A percentile compares a stretch with the other conserved stretches of the same genome.
These are phyloP conservation scores for Epicauta chinensis DNA, from an alignment of 1,140 invertebrate genomes.

Conservation along the genomic window DNA sequence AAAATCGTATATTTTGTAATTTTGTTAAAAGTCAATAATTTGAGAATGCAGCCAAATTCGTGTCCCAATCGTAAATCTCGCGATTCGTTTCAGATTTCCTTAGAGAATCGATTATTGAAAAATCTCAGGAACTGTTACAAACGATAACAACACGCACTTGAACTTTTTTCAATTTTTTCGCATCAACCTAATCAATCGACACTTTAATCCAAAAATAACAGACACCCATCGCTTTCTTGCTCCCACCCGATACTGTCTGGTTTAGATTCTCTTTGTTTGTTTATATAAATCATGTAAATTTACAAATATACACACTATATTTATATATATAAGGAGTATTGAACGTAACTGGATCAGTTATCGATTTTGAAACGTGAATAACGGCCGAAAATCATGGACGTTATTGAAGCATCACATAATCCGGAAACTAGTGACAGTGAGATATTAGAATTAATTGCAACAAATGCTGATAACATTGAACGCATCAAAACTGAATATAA, in stretches of 20 bases:
- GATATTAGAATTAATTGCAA: slow-evolving; percentile 18
- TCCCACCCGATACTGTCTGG: no score
- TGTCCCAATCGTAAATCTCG: no score
- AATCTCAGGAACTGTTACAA: no score
- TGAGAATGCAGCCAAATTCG: no score
- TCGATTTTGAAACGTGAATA: no score
- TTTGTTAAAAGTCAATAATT: no score
- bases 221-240: no score
- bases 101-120: no score
- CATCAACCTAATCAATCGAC: neutral
- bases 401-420: neutral
- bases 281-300: slow-evolving; percentile 8
- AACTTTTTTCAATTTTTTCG: slow-evolving; percentile 4
- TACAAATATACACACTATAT: neutral
- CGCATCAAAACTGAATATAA: no score
- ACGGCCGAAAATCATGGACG: neutral
- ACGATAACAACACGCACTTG: neutral
- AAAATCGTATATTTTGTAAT: no score
- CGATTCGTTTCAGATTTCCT: no score
- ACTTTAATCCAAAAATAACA: slow-evolving; percentile 11
- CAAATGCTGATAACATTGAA: neutral
- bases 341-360: no score
- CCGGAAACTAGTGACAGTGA: slow-evolving; percentile 20
- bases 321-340: neutral
- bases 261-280: slow-evolving; percentile 2